Evolutionary conservation across 2,888 invertebrate genomes (phyloP), one percentile per base, ranked within the genome.

Genomic region (Terebella lapidaria): DNA sequence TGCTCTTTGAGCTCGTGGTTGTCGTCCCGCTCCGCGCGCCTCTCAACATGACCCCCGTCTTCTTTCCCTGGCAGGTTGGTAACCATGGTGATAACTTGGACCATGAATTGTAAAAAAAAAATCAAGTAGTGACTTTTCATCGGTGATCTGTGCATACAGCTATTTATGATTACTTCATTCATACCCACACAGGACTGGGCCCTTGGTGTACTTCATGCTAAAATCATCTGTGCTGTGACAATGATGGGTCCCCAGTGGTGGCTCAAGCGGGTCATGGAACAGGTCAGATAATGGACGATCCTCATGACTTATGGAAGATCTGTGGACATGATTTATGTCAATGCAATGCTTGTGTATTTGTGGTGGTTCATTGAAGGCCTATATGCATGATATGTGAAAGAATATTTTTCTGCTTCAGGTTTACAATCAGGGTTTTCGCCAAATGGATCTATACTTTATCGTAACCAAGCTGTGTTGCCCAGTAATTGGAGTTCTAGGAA

Each of bases 221-320:
- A 99, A 84, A 96, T 97, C 59, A 90, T 94, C 20, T 93, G 94
- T 74, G 97, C 95, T 0, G 84, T 95, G 26, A 93, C 93, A 0
- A 90, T 97, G 88, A 96, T 97, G 94, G 95, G 95, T 0, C 85
- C 85, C 1, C 95, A 96, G 4, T 96, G 96, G 83, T 94, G 95
- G 90, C 83, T 99, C 72, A 88, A 94, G 58, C 85, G 91, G 2
- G 92, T 93, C 0, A 89, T 97, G 54, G 97, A 99, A 77, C 87
- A 91, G 79, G 84, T 84, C 65, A 65, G 28, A 24, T 25, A 10
- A 15, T 25, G 10, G 22, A 10, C 10, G 24, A 10, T 53, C 42
- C 15, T 18, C 18, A 20, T 49, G 49, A 18, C 42, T 35, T 10
- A 15, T 15, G 10, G 10, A 35, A 10, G 18, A 35, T 35, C 10